Percentiles rank a stretch among this genome's conserved stretches.
phyloP scores from a whole-genome alignment of 1,140 invertebrate species.

The Mactra quadrangularis region DNA sequence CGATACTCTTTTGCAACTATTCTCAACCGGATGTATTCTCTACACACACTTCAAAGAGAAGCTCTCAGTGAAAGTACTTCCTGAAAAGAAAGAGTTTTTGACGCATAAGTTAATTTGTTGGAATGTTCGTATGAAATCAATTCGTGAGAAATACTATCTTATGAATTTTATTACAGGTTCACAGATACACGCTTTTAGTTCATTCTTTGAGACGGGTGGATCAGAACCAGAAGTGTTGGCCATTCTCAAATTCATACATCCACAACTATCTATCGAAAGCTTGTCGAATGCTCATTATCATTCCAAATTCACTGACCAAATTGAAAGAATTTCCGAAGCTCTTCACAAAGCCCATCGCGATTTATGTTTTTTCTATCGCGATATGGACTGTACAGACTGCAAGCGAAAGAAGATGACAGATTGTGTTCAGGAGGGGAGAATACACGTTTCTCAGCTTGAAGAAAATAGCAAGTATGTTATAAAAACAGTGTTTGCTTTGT shows the following conservation, averaged over 20 bases:
- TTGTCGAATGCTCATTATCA: neutral
- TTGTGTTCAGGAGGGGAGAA: constrained; percentile 44
- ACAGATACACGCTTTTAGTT: constrained; percentile 29
- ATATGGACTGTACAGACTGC: neutral
- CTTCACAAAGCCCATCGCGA: constrained; percentile 9
- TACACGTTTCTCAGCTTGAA: constrained; percentile 48
- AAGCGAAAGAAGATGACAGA: constrained; percentile 38
- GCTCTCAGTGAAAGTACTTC: constrained; percentile 14
- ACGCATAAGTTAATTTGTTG: constrained; percentile 13
- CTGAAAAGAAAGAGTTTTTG: neutral
- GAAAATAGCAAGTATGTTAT: constrained; percentile 59
- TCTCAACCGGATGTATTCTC: constrained; percentile 43
- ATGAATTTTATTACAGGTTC: constrained; percentile 55
- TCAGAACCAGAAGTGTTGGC: neutral
- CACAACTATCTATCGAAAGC: neutral
- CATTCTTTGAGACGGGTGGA: constrained; percentile 37
- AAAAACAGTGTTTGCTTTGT: constrained; percentile 63
- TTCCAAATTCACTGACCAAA: neutral
- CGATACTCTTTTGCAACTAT: constrained; percentile 21
- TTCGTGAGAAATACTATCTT: constrained; percentile 46
- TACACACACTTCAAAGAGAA: constrained; percentile 32
- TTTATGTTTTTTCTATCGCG: neutral
- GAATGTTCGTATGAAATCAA: neutral
- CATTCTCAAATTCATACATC: constrained; percentile 50
- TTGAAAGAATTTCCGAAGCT: neutral